A percentile compares a stretch with the other conserved stretches of the same genome.
Evolutionary conservation across 2,113 vertebrate genomes (phyloP).

Genomic region (Smithornis capensis): DNA sequence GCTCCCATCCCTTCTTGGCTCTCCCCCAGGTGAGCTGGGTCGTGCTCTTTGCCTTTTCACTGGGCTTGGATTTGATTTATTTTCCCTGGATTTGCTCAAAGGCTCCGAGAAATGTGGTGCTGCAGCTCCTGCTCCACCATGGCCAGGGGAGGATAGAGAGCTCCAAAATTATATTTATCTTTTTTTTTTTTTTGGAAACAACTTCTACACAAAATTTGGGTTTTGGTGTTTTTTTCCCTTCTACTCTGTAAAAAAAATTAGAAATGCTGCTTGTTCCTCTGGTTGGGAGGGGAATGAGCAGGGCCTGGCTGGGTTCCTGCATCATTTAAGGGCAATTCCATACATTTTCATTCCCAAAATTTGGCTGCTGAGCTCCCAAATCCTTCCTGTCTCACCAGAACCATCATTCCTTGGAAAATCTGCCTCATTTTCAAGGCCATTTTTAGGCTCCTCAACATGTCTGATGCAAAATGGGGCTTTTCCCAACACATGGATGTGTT

Average conservation of each 20-base stretch:
- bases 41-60: not conserved
- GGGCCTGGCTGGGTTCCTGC: not conserved
- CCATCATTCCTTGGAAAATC: not conserved
- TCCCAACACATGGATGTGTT: not conserved
- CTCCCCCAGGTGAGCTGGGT: not conserved
- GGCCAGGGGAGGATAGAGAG: not conserved
- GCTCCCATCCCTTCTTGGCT: not conserved
- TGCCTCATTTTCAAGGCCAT: not conserved
- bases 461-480: not conserved
- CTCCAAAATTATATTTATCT: not conserved
- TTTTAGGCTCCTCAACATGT: fast-evolving
- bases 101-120: fast-evolving
- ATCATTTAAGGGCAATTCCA: not conserved
- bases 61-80: not conserved
- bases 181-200: not conserved
- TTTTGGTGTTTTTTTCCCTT: not conserved
- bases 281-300: not conserved
- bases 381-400: not conserved
- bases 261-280: not conserved
- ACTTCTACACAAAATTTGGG: not conserved
- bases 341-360: not conserved
- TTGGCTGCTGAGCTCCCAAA: not conserved
- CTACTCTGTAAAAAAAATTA: no score
- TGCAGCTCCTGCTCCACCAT: not conserved
- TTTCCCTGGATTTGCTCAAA: not conserved